Base-by-base conservation (phyloP, 37 sponge, comb jelly and placozoan genomes). In the Bolinopsis microptera region DNA sequence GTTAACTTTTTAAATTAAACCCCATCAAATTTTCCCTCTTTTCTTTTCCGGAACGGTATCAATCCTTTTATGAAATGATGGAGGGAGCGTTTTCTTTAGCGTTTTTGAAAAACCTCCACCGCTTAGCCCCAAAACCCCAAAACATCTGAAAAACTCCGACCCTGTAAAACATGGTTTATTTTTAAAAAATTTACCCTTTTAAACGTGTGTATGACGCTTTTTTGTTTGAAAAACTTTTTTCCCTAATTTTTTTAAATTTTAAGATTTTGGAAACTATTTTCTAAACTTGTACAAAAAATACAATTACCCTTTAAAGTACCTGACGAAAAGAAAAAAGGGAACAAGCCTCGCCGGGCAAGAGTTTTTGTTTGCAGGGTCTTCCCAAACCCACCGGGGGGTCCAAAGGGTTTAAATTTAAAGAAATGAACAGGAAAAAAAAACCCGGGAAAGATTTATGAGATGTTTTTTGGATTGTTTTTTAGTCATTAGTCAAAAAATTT, bases 91-190 rank as follows among this genome's bases (percentile, higher is more conserved):
- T 27, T 39, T 86, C 36, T 38, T 41, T 38, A 23, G 90, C 90
- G 5, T 40, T 1, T 40, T 39, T n/a, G 90, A 86, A 86, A 2
- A 86, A 27, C 18, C 61, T 39, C 18, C 90, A 39, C 61, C 90
- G 32, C 30, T 41, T 39, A 41, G 90, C 90, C 22, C 90, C 90
- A 8, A 86, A 8, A 40, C 90, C 90, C 0, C 37, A 40, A 34
- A 86, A 86, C 90, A 86, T 86, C 36, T 86, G 90, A 41, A 39
- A 40, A 86, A 86, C 61, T 86, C 90, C 13, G 61, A 41, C 24
- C 90, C 90, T 80, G 82, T 35, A n/a, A n/a, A n/a, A n/a, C n/a
- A n/a, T n/a, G n/a, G n/a, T n/a, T n/a, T n/a, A 48, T 48, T 5
- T 48, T 48, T 48, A 18, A 48, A 48, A 48, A 18, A 48, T 18